phyloP scores from a whole-genome alignment of 2,797 vertebrate species.

The Meda fulgida region DNA sequence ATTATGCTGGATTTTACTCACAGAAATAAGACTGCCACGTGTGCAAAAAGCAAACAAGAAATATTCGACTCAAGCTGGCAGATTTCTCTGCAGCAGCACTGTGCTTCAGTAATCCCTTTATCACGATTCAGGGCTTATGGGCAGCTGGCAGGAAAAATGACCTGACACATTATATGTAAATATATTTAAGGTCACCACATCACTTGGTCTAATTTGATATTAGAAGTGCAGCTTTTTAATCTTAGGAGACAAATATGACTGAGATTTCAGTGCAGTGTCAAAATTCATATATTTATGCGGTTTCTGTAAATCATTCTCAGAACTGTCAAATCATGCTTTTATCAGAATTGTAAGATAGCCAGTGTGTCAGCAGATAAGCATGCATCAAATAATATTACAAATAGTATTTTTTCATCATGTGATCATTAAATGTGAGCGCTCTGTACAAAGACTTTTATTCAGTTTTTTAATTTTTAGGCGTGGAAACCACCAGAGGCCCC shows the following conservation, averaged over 20 bases:
- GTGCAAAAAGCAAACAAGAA: conserved; percentile 83
- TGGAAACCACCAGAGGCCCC: background rate
- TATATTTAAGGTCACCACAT: conserved; percentile 80
- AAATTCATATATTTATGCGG: background rate
- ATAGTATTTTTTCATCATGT: background rate
- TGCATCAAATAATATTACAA: background rate
- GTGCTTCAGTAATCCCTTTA: conserved; percentile 82
- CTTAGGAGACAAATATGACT: conserved; percentile 75
- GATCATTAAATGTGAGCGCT: background rate
- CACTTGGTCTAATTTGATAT: conserved; percentile 75
- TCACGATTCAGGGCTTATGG: conserved; percentile 79
- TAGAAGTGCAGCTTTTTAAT: conserved; percentile 67
- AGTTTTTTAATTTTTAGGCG: too few relatives aligned
- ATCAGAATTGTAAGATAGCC: background rate
- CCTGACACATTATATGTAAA: conserved; percentile 36
- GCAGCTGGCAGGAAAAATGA: conserved; percentile 66
- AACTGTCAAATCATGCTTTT: background rate
- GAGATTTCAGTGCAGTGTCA: conserved; percentile 56
- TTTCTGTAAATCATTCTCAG: background rate
- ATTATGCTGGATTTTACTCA: conserved; percentile 83
- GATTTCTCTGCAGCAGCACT: conserved; percentile 77
- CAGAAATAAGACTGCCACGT: conserved; percentile 76
- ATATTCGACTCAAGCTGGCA: conserved; percentile 80
- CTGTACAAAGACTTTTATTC: background rate
- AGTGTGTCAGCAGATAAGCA: background rate